Base-by-base conservation (phyloP, 2,113 vertebrate species). In the Tychaedon coryphoeus region DNA sequence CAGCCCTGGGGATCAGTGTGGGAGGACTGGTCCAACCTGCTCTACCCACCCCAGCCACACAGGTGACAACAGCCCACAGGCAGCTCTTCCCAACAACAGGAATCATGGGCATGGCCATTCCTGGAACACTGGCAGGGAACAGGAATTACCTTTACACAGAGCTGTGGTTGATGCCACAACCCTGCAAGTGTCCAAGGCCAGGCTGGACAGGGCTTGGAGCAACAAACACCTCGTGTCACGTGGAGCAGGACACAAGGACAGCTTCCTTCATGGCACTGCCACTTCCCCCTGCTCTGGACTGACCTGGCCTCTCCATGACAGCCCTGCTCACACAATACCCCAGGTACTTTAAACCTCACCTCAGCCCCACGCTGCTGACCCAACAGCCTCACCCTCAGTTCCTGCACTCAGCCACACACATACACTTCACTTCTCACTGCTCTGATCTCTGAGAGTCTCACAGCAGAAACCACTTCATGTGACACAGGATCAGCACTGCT, bases 101-200 rank as follows among this genome's bases (percentile, higher is more conserved):
- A 33, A 58, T 1, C 20, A 34, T 0, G 12, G 14, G 8, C 24
- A 34, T 0, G 0, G 15, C 24, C 2, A 1, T 3, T 45, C 26
- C 75, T 7, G 0, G 53, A 29, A 38, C n/a, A 5, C 61, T 7
- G 53, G 8, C 34, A 47, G 48, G 1, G 9, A 71, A 38, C 36
- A 79, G 4, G 2, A 69, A 3, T 15, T 1, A 2, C 42, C 34
- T 12, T 34, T 4, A 11, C 12, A 12, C 0, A 2, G 2, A n/a
- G 58, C 42, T 57, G 16, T 5, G 36, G 26, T 6, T 2, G 2
- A 1, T 28, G 53, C 33, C 61, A 45, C 61, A 22, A 3, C 70
- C 54, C 70, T 69, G 61, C 0, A 24, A 47, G 40, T 10, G n/a
- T 6, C 11, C 62, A 4, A 45, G 38, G 61, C 61, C 86, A 67